These are phyloP conservation scores for Lophius piscatorius DNA, from an alignment of 2,113 vertebrate genomes.

Conservation along the genomic window DNA sequence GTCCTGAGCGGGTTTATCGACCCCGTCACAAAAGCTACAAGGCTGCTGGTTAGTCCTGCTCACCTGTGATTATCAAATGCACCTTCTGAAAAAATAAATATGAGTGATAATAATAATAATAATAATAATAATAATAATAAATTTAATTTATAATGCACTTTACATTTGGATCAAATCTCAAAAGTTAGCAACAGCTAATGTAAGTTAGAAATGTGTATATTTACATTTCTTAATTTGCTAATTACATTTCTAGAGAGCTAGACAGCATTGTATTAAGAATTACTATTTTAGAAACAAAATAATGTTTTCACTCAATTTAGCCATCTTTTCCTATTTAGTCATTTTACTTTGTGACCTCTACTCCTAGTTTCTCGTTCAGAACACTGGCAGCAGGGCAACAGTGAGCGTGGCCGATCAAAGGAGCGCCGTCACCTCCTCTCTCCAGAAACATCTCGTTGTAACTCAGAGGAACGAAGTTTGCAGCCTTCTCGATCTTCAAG, in stretches of 20 bases:
- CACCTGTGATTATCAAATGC: not conserved
- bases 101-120: too few species aligned
- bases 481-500: slow-evolving; percentile 91
- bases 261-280: not conserved
- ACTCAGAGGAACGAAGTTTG: slow-evolving; percentile 90
- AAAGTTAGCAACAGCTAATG: too few species aligned
- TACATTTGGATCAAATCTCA: too few species aligned
- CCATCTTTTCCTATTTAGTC: not conserved
- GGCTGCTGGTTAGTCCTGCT: slow-evolving; percentile 83
- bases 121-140: too few species aligned
- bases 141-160: too few species aligned
- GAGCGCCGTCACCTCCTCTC: slow-evolving; percentile 94
- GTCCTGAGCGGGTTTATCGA: slow-evolving; percentile 88
- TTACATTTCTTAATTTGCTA: not conserved
- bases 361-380: slow-evolving; percentile 89
- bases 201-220: not conserved
- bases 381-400: slow-evolving; percentile 84
- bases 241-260: not conserved
- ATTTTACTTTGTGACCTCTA: not conserved
- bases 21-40: slow-evolving; percentile 95
- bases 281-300: not conserved
- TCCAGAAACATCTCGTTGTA: slow-evolving; percentile 89
- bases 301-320: not conserved
- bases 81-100: too few species aligned
- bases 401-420: slow-evolving; percentile 91